Evolutionary conservation across 2,888 invertebrate genomes (phyloP).

Genomic region (Callinectes sapidus): DNA sequence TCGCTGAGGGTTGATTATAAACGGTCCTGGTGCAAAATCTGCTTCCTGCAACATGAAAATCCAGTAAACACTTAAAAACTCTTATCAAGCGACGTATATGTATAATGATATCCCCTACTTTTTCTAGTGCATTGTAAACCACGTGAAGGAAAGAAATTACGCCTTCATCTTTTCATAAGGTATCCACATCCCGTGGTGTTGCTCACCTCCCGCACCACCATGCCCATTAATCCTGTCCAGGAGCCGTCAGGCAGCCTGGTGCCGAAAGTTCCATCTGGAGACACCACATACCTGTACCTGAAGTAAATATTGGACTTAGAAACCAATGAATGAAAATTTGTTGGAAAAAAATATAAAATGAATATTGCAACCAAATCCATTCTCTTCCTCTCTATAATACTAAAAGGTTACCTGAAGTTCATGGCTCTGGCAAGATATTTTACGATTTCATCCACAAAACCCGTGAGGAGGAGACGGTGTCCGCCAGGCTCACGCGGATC

Average conservation of each 20-base stretch:
- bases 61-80: background rate
- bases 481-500: background rate
- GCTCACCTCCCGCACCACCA: conserved; percentile 9
- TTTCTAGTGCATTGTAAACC: too few species aligned
- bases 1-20: background rate
- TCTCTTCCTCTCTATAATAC: background rate
- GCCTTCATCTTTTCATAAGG: background rate
- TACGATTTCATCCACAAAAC: background rate
- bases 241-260: background rate
- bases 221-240: background rate
- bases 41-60: background rate
- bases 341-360: background rate
- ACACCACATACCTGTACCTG: conserved; percentile 8
- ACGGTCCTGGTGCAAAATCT: background rate
- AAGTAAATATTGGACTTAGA: background rate
- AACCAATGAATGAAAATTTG: background rate
- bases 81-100: background rate
- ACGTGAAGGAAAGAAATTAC: background rate
- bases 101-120: too few species aligned
- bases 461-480: background rate
- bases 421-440: conserved; percentile 29
- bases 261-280: background rate
- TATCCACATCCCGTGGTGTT: background rate
- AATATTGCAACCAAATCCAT: background rate
- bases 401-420: conserved; percentile 43